Base-by-base conservation (phyloP, 2,113 vertebrate genomes). In the Solea solea region DNA sequence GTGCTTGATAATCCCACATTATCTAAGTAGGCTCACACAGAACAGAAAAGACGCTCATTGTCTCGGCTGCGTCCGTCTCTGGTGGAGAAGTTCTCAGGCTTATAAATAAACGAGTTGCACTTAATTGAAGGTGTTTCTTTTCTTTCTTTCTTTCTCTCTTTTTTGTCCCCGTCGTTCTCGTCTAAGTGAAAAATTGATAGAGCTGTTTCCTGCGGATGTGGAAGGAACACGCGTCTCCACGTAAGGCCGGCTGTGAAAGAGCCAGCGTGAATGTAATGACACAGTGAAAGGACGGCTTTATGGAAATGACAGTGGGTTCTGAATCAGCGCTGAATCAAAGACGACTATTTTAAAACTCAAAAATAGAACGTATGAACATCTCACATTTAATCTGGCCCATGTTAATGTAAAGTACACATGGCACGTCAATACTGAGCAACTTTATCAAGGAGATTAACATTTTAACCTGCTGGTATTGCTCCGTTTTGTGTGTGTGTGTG, bases 191-290 rank as follows among this genome's bases (percentile, higher is more conserved):
- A 50, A 65, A 51, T 77, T 25, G 72, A 77, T 75, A 53, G 55
- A 85, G 59, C 45, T 14, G 25, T 81, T 85, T 81, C 57, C 74
- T 79, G 69, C 65, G 63, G 51, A 49, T 77, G 45, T 85, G 76
- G 55, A 66, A 55, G 70, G 67, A 82, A 72, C 69, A 59, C 73
- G 64, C 70, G 42, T 68, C 56, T 50, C 25, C 52, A 74, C 54
- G 44, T 65, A 49, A 73, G 45, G 40, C 72, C 27, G 70, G 40
- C 74, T 64, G 40, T 53, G 14, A 45, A 51, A 76, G 41, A 66
- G 66, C 42, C 21, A 55, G 53, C 64, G 56, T 57, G 53, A 64
- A 57, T 64, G 72, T 69, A 55, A 75, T 7, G 52, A 59, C 39
- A 72, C 28, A 63, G 64, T 69, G 54, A 70, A 73, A 61, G 55